These are phyloP conservation scores for Agrotis puta DNA, from an alignment of 2,888 invertebrate genomes.

Conservation along the genomic window DNA sequence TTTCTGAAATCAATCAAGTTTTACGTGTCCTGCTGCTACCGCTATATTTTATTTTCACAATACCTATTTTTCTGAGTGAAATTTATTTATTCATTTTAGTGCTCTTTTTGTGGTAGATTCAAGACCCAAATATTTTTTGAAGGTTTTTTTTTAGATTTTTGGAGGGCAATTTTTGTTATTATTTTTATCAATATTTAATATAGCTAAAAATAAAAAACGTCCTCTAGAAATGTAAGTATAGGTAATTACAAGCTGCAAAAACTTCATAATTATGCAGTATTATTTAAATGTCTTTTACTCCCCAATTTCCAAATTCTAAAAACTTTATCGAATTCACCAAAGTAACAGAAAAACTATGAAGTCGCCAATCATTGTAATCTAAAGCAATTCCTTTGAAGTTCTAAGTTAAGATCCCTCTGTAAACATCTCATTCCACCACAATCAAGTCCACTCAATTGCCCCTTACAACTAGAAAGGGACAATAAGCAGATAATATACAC, in stretches of 20 bases:
- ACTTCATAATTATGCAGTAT: neutral
- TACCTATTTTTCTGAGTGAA: neutral
- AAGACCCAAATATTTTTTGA: too few species aligned
- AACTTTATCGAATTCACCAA: neutral
- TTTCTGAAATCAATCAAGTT: conserved; percentile 7
- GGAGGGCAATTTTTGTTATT: too few species aligned
- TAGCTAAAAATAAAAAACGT: too few species aligned
- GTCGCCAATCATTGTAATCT: too few species aligned
- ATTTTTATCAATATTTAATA: too few species aligned
- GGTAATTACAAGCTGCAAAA: too few species aligned
- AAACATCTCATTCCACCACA: conserved; percentile 27
- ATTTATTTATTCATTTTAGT: neutral
- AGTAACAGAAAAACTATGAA: neutral
- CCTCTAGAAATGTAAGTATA: too few species aligned
- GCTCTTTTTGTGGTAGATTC: neutral
- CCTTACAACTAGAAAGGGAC: conserved; percentile 28
- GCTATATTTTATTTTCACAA: conserved; percentile 11
- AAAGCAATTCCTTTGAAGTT: conserved; percentile 7
- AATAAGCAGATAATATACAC: conserved; percentile 51
- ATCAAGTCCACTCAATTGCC: conserved; percentile 44
- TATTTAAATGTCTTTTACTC: too few species aligned
- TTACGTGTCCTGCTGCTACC: neutral
- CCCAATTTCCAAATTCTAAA: neutral
- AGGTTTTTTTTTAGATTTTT: too few species aligned
- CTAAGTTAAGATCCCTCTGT: conserved; percentile 5